These are phyloP conservation scores for Neodiprion fabricii DNA, from an alignment of 1,140 invertebrate genomes.

Conservation along the genomic window DNA sequence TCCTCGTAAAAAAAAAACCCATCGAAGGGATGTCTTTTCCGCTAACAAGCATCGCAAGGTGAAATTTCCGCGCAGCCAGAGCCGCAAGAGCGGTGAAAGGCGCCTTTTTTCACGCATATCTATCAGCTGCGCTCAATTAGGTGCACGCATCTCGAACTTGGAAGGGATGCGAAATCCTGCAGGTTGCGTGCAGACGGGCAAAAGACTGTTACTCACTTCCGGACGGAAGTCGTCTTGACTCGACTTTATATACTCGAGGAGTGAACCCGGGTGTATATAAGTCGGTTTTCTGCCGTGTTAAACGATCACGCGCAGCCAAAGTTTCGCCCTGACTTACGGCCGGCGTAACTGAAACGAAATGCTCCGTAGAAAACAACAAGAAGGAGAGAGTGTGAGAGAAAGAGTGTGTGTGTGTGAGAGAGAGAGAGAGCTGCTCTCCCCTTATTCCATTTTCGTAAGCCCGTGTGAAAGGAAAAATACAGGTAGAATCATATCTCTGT, in stretches of 20 bases:
- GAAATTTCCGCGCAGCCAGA: too few relatives aligned
- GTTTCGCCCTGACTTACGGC: constrained; percentile 1
- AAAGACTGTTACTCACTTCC: not conserved
- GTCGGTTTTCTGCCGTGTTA: not conserved
- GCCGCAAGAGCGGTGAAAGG: too few relatives aligned
- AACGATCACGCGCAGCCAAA: constrained; percentile 3
- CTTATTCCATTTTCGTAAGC: too few relatives aligned
- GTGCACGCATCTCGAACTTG: not conserved
- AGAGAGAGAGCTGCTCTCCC: too few relatives aligned
- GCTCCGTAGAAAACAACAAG: not conserved
- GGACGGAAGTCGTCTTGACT: not conserved
- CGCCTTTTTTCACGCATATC: not conserved
- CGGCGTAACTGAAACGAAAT: constrained; percentile 4
- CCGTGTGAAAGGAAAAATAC: too few relatives aligned
- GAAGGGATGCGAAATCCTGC: not conserved
- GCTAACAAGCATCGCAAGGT: too few relatives aligned
- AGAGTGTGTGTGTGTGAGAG: too few relatives aligned
- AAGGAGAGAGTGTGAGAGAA: not conserved
- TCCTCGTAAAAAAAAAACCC: too few relatives aligned
- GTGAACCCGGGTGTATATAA: not conserved
- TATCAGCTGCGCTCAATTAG: not conserved
- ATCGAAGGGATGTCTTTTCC: too few relatives aligned
- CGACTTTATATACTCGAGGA: not conserved
- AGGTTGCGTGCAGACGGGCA: not conserved
- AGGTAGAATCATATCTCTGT: too few relatives aligned